A percentile compares a stretch with the other conserved stretches of the same genome.
These are phyloP conservation scores for Dascyllus trimaculatus DNA, from an alignment of 2,113 vertebrate species.

Conservation along the genomic window DNA sequence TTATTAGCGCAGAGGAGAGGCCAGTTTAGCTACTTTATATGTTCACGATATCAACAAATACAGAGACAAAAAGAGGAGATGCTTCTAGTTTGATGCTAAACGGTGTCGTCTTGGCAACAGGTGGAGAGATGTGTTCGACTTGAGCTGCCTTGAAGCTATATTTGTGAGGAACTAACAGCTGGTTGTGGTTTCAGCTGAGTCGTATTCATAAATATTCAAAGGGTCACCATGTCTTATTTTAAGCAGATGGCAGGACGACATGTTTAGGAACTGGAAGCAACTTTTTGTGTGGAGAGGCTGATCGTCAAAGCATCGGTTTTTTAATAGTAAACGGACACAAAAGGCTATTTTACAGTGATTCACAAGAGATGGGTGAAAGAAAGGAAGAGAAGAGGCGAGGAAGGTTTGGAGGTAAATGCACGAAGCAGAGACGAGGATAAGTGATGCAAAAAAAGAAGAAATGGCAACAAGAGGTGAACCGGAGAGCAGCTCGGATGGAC, in stretches of 20 bases:
- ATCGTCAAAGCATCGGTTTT: no score
- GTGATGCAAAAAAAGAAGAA: slow-evolving; percentile 25
- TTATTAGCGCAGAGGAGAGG: no score
- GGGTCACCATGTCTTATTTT: no score
- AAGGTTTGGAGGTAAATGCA: slow-evolving; percentile 14
- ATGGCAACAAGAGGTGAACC: slow-evolving; percentile 18
- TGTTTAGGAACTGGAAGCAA: no score
- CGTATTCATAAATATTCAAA: no score
- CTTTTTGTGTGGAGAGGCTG: no score
- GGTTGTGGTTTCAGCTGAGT: neutral
- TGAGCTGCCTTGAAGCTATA: neutral
- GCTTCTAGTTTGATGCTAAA: neutral
- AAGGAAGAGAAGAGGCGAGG: slow-evolving; percentile 1
- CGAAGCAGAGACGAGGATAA: slow-evolving; percentile 14
- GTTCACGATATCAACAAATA: no score
- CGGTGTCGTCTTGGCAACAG: neutral
- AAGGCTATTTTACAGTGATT: neutral
- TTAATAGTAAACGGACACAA: neutral
- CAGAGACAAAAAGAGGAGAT: no score
- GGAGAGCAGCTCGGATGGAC: slow-evolving; percentile 1
- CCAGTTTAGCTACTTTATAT: no score
- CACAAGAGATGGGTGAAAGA: neutral
- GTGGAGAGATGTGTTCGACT: neutral
- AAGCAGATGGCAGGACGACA: no score
- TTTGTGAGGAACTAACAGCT: neutral